These are phyloP conservation scores for Sphyrna mokarran DNA, from an alignment of 2,113 vertebrate genomes.

Conservation along the genomic window DNA sequence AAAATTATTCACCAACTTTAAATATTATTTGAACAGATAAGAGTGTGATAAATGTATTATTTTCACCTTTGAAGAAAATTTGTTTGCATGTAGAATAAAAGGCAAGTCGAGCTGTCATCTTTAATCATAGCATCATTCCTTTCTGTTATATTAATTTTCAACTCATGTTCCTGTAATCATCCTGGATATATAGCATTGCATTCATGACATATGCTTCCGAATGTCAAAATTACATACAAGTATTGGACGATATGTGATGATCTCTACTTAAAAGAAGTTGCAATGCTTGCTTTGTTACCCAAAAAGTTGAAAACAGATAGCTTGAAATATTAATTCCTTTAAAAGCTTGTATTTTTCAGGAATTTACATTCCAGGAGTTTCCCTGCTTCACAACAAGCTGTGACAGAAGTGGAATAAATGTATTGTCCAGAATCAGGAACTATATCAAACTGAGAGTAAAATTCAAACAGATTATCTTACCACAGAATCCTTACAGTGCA, in stretches of 20 bases:
- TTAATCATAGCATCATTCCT: neutral
- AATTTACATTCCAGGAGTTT: neutral
- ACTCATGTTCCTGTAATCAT: neutral
- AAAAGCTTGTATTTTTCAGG: neutral
- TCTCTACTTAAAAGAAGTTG: neutral
- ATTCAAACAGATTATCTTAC: neutral
- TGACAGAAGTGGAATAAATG: neutral
- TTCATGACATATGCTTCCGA: neutral
- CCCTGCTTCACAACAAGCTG: neutral
- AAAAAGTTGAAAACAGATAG: neutral
- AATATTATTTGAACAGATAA: neutral
- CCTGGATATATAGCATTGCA: neutral
- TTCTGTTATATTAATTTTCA: neutral
- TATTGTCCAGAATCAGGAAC: neutral
- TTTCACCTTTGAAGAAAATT: neutral
- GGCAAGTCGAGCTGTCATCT: neutral
- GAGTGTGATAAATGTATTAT: neutral
- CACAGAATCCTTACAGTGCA: too few species aligned
- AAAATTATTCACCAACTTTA: neutral
- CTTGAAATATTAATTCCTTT: neutral
- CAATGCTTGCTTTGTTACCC: neutral
- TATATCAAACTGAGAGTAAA: neutral
- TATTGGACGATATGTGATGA: neutral
- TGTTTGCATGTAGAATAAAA: neutral
- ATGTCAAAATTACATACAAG: neutral